These are phyloP conservation scores for Pipa parva DNA, from an alignment of 2,113 vertebrate species.

Conservation along the genomic window DNA sequence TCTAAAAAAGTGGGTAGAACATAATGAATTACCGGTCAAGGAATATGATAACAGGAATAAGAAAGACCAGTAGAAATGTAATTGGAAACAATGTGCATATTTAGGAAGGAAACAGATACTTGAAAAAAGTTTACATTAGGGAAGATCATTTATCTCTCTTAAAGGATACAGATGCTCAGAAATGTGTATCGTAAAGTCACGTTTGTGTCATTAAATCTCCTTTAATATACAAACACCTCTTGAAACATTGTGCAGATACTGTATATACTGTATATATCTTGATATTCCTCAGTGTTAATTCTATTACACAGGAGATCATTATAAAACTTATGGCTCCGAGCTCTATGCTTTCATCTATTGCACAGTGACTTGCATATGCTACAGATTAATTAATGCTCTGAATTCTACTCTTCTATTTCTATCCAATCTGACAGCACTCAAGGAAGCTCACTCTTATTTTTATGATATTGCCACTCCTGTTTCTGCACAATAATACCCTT, in stretches of 20 bases:
- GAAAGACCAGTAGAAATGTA: neutral
- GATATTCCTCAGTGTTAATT: too few species aligned
- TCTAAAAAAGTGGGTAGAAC: neutral
- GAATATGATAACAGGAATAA: neutral
- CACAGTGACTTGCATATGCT: too few species aligned
- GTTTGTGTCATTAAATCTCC: neutral
- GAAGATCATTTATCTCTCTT: constrained; percentile 3
- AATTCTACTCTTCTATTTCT: too few species aligned
- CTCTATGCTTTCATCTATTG: too few species aligned
- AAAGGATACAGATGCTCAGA: constrained; percentile 17
- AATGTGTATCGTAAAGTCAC: constrained; percentile 3
- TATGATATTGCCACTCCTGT: too few species aligned
- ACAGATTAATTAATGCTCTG: too few species aligned
- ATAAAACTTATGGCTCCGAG: too few species aligned
- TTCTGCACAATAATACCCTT: too few species aligned
- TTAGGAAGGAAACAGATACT: constrained; percentile 22
- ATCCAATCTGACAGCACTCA: too few species aligned
- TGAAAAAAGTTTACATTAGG: neutral
- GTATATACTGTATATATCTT: too few species aligned
- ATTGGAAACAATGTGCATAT: neutral
- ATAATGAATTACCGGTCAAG: neutral
- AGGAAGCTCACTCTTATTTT: too few species aligned
- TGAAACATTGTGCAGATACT: neutral
- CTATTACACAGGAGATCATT: too few species aligned
- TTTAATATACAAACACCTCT: constrained; percentile 4